phyloP scores from a whole-genome alignment of 2,888 invertebrate genomes.

The Thereva unica region DNA sequence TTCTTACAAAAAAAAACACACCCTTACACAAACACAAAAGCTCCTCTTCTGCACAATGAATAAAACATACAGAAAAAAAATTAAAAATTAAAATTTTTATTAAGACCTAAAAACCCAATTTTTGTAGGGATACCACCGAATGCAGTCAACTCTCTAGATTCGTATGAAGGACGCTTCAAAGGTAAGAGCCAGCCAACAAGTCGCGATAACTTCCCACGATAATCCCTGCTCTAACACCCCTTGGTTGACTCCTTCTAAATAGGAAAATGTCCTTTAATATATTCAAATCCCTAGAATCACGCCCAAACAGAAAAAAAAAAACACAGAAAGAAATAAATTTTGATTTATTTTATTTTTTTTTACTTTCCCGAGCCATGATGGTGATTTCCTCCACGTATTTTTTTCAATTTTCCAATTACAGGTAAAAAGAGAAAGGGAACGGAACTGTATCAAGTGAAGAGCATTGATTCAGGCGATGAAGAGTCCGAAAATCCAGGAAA shows the following conservation, averaged over 20 bases:
- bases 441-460: conserved; percentile 54
- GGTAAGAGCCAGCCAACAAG: conserved; percentile 48
- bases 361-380: not conserved
- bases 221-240: not conserved
- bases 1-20: no score
- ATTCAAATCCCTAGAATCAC: conserved; percentile 24
- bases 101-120: conserved; percentile 32
- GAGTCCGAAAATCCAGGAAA: conserved; percentile 58
- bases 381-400: conserved; percentile 48
- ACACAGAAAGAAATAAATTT: not conserved
- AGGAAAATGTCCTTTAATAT: conserved; percentile 9
- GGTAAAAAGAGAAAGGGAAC: conserved; percentile 48
- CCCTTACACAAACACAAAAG: no score
- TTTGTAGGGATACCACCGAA: conserved; percentile 56
- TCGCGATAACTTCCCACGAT: conserved; percentile 12
- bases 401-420: conserved; percentile 48
- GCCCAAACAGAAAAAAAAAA: conserved; percentile 11
- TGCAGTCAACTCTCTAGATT: conserved; percentile 57
- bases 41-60: conserved; percentile 4
- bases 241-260: not conserved
- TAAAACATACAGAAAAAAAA: conserved; percentile 31
- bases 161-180: conserved; percentile 55
- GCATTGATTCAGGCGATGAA: conserved; percentile 52
- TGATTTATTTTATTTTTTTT: not conserved
- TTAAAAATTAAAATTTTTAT: conserved; percentile 28